Conservation (phyloP, 2,797 vertebrate genomes). For the Myotis daubentonii region DNA sequence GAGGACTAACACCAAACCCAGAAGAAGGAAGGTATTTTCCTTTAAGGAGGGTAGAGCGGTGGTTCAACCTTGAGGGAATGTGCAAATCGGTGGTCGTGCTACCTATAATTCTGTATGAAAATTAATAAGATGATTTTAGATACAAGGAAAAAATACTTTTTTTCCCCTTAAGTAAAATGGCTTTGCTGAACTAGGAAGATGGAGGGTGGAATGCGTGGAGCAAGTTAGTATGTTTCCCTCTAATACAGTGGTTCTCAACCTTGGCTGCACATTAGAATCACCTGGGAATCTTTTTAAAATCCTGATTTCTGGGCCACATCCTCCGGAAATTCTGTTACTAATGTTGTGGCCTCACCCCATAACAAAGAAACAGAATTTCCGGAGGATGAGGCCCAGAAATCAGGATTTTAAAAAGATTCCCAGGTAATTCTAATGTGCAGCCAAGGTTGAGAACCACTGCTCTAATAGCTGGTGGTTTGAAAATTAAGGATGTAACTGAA, state of each 20-base stretch:
- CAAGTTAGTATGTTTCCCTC: neutral
- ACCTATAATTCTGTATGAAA: neutral
- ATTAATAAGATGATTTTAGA: neutral
- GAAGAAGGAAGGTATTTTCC: neutral
- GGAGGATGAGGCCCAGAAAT: no score
- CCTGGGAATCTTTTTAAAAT: no score
- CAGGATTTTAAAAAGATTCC: no score
- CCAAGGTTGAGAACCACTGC: no score
- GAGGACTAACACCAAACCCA: neutral
- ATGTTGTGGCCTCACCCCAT: no score
- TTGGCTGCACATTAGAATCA: no score
- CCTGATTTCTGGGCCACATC: no score
- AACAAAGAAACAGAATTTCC: no score
- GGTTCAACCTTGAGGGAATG: neutral
- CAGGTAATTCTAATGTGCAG: no score
- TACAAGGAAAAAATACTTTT: neutral
- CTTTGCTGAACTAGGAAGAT: neutral
- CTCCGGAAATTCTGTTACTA: no score
- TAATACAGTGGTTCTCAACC: neutral
- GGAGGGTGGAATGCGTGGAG: neutral
- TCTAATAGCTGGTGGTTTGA: neutral
- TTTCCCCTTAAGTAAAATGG: neutral
- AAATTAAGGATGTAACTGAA: conserved; percentile 30
- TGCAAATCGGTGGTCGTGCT: neutral
- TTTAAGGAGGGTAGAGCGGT: neutral